A percentile compares a stretch with the other conserved stretches of the same genome.
Conservation (phyloP, 37 sponge, comb jelly and placozoan species). For the Geodia barretti region DNA sequence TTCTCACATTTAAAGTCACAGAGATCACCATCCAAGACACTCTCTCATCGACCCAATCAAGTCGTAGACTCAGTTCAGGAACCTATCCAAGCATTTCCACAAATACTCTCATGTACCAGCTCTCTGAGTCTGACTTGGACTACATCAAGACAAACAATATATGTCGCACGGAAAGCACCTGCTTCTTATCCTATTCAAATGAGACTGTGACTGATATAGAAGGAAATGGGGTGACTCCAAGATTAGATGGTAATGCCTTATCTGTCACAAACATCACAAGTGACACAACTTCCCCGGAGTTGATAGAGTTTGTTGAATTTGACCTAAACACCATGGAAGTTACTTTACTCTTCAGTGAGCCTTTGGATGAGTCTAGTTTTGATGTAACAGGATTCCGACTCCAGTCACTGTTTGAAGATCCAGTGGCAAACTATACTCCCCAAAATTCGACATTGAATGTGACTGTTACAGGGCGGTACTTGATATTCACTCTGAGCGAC, state of each 20-base stretch:
- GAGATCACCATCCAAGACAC: constrained; percentile 61
- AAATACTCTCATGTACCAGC: constrained; percentile 23
- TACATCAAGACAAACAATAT: constrained; percentile 40
- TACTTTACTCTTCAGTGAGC: constrained; percentile 72
- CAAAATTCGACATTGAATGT: constrained; percentile 1
- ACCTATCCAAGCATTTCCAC: constrained; percentile 22
- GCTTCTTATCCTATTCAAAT: constrained; percentile 60
- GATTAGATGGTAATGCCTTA: constrained; percentile 27
- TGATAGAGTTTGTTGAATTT: constrained; percentile 75
- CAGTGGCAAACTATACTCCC: constrained; percentile 53
- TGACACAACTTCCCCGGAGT: constrained; percentile 63
- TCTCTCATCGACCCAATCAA: background rate
- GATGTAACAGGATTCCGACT: constrained; percentile 66
- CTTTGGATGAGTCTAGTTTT: constrained; percentile 63
- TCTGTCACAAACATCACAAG: constrained; percentile 42
- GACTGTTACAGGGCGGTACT: constrained; percentile 17
- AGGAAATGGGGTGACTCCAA: constrained; percentile 29
- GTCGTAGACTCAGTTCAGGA: constrained; percentile 36
- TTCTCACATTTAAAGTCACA: constrained; percentile 31
- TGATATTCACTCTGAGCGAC: constrained; percentile 57
- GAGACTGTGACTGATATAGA: constrained; percentile 42
- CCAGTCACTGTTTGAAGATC: constrained; percentile 75
- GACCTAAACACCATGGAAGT: constrained; percentile 65
- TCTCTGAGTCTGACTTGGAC: constrained; percentile 56
- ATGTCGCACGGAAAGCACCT: constrained; percentile 30